A percentile compares a stretch with the other conserved stretches of the same genome.
These are phyloP conservation scores for Bursaphelenchus mucronatus DNA, from an alignment of 1,140 invertebrate species.

Conservation along the genomic window DNA sequence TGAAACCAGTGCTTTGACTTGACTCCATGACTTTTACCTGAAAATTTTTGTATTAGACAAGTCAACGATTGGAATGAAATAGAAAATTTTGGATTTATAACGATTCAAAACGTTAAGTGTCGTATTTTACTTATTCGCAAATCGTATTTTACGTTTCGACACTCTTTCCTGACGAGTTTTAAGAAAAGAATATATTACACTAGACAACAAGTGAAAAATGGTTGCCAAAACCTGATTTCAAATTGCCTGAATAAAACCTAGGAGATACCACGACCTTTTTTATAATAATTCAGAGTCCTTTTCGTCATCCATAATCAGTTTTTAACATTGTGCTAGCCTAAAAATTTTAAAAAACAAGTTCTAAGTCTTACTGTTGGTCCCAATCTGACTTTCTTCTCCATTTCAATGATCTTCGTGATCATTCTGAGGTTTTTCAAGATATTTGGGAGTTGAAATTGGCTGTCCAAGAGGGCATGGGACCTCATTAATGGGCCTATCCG, in stretches of 20 bases:
- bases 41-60: background rate
- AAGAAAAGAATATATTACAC: no score
- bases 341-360: background rate
- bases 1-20: background rate
- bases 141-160: no score
- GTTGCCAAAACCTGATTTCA: no score
- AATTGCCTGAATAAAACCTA: background rate
- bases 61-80: background rate
- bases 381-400: background rate
- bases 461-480: slow-evolving; percentile 72
- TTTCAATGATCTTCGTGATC: slow-evolving; percentile 38
- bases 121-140: no score
- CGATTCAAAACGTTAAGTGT: no score
- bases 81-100: background rate
- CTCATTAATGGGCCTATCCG: slow-evolving; percentile 77
- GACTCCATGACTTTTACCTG: background rate
- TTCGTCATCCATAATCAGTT: background rate
- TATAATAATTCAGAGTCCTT: background rate
- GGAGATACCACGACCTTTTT: background rate
- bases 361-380: background rate
- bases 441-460: slow-evolving; percentile 75
- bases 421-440: slow-evolving; percentile 72
- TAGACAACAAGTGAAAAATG: no score
- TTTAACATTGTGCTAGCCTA: background rate
- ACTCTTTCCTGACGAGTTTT: no score